Evolutionary conservation across 2,797 vertebrate species (phyloP), one percentile per base, ranked within the genome.

Genomic region (Masticophis lateralis): DNA sequence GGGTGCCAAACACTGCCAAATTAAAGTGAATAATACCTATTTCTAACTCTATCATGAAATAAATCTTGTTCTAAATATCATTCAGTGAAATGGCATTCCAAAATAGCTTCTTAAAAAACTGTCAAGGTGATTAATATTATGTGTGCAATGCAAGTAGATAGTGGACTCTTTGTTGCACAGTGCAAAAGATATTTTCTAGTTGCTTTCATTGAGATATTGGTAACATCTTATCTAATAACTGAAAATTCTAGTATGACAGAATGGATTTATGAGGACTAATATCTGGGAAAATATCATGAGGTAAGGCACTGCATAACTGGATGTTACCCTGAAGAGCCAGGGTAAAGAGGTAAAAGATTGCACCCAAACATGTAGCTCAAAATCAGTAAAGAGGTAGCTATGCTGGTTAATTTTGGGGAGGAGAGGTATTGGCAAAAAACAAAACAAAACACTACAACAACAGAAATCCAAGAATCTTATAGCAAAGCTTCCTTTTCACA

Each of bases 1-100:
- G 96, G 95, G 96, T 97, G 95, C 96, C 96, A 97, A 97, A 97
- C 96, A 97, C 95, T 96, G 59, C 94, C 96, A 97, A 96, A 95
- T 96, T 97, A 97, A 97, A 96, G 95, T 94, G 95, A 95, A 96
- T 97, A 96, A 97, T 96, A 96, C 94, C 96, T 95, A 95, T 94
- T 96, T 93, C 94, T 96, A 96, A 94, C 94, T 95, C 95, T 96
- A 92, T 96, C 92, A 95, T 96, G 92, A 96, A 97, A 96, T 96
- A 97, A 97, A 96, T 96, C 94, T 57, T 56, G 91, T 74, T 92
- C 93, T 59, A 90, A 59, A 91, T 95, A 90, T 92, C 91, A 95
- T 95, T 95, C 96, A 96, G 92, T 96, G 95, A 96, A 96, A 96
- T 95, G 92, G 95, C 94, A 96, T 95, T 94, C 94, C 96, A 94